A percentile compares a stretch with the other conserved stretches of the same genome.
Evolutionary conservation across 2,888 invertebrate species (phyloP).

Genomic region (Drosophila borealis): DNA sequence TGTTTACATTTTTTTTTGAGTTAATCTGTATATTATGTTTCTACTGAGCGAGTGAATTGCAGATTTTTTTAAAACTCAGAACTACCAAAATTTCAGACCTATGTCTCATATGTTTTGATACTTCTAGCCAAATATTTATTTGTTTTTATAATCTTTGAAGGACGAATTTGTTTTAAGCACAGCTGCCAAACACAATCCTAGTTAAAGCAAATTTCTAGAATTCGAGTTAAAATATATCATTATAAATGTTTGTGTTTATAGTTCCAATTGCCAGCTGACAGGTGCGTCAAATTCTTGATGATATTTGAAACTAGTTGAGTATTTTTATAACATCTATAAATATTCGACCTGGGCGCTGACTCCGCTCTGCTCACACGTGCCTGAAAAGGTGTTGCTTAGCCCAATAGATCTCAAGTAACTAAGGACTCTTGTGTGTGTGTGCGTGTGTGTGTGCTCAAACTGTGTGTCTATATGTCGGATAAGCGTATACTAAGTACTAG

Average conservation of each 20-base stretch:
- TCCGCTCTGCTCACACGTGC: slow-evolving; percentile 26
- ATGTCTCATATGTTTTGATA: no score
- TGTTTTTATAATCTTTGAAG: no score
- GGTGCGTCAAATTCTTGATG: slow-evolving; percentile 7
- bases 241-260: neutral
- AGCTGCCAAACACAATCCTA: no score
- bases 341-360: slow-evolving; percentile 12
- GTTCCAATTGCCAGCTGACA: slow-evolving; percentile 19
- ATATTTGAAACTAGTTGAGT: slow-evolving; percentile 15
- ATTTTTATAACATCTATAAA: slow-evolving; percentile 4
- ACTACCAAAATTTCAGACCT: no score
- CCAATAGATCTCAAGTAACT: slow-evolving; percentile 27
- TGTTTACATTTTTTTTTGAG: no score
- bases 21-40: no score
- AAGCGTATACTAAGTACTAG: neutral
- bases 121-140: no score
- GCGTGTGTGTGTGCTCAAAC: neutral
- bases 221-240: neutral
- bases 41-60: no score
- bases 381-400: slow-evolving; percentile 26
- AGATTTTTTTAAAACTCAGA: no score
- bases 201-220: neutral
- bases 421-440: slow-evolving; percentile 4
- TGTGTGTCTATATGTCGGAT: slow-evolving; percentile 3
- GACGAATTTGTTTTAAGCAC: no score